Evolutionary conservation across 2,888 invertebrate genomes (phyloP).

Genomic region (Rutpela maculata): DNA sequence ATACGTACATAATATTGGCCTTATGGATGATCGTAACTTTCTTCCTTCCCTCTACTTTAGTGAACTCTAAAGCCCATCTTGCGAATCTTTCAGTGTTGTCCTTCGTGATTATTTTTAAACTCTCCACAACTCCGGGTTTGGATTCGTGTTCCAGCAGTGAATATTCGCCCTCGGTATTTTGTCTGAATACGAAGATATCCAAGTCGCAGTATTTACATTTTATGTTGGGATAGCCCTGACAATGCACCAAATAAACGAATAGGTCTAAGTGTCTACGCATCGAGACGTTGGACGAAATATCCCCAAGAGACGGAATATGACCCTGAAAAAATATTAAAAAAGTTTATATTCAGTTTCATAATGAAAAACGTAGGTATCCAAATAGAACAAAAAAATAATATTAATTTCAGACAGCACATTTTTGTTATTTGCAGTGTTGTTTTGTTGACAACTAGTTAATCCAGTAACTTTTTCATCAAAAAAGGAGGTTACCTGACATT

Average conservation of each 20-base stretch:
- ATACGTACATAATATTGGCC: slow-evolving; percentile 75
- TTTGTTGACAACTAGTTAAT: no score
- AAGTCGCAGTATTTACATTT: slow-evolving; percentile 72
- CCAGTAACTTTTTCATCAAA: no score
- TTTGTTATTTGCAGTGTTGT: no score
- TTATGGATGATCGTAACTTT: slow-evolving; percentile 81
- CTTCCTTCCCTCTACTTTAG: slow-evolving; percentile 75
- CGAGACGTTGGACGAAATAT: slow-evolving; percentile 74
- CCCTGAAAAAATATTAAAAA: slow-evolving; percentile 59
- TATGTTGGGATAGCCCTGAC: slow-evolving; percentile 76
- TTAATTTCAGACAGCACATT: no score
- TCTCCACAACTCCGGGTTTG: slow-evolving; percentile 79
- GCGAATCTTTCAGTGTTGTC: slow-evolving; percentile 76
- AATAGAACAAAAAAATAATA: no score
- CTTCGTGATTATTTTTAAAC: slow-evolving; percentile 77
- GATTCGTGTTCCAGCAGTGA: slow-evolving; percentile 79
- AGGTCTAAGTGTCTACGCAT: slow-evolving; percentile 76
- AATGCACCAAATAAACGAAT: slow-evolving; percentile 77
- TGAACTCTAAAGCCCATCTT: slow-evolving; percentile 79
- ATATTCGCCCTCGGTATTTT: slow-evolving; percentile 82
- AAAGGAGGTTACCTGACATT: no score
- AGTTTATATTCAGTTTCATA: no score
- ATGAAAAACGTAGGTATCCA: no score
- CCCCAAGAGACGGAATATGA: slow-evolving; percentile 51
- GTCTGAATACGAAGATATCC: slow-evolving; percentile 78